A percentile compares a stretch with the other conserved stretches of the same genome.
Evolutionary conservation across 1,140 invertebrate species (phyloP).

Genomic region (Drosophila aff.): DNA sequence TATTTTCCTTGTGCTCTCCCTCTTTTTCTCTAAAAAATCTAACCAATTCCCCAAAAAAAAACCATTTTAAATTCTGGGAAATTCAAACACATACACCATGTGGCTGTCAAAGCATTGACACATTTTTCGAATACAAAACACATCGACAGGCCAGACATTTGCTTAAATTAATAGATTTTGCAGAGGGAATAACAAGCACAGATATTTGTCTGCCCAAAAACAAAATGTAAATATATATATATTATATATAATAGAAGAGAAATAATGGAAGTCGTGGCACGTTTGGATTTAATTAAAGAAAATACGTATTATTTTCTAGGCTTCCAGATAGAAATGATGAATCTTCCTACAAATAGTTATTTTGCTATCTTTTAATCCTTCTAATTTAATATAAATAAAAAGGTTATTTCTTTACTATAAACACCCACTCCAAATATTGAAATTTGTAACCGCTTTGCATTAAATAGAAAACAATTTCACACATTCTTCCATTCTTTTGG

Average conservation of each 20-base stretch:
- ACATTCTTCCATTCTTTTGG: background rate
- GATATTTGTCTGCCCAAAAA: background rate
- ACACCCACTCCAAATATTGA: background rate
- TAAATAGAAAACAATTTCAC: background rate
- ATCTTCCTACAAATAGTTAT: background rate
- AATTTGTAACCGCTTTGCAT: background rate
- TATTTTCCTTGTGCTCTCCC: background rate
- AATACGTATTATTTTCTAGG: background rate
- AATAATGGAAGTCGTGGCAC: background rate
- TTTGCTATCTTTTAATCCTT: too few species aligned
- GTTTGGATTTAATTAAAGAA: background rate
- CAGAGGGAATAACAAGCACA: background rate
- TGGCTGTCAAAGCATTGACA: slow-evolving; percentile 7
- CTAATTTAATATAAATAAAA: background rate
- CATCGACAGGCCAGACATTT: slow-evolving; percentile 13
- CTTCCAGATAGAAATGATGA: background rate
- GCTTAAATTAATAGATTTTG: slow-evolving; percentile 9
- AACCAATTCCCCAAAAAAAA: background rate
- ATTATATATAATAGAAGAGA: background rate
- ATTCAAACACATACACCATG: background rate
- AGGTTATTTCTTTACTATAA: background rate
- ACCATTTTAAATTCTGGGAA: slow-evolving; percentile 7
- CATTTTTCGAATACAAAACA: slow-evolving; percentile 40
- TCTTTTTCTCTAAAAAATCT: background rate
- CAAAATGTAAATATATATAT: background rate